Conservation (phyloP, 2,888 invertebrate species). For the Drosophila nigricruria region DNA sequence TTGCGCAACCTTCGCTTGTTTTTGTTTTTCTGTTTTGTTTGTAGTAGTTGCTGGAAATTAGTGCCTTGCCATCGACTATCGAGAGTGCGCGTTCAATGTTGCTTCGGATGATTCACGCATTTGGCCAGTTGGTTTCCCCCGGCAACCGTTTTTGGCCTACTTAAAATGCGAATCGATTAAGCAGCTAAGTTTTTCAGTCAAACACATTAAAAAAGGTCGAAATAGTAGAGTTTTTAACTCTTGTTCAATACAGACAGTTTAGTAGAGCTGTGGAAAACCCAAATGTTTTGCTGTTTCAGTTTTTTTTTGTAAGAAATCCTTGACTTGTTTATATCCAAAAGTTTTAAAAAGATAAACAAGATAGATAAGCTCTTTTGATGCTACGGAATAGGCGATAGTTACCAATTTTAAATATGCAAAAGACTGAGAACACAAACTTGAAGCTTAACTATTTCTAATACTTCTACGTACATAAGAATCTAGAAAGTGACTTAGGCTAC, state of each 20-base stretch:
- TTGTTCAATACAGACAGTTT: conserved; percentile 30
- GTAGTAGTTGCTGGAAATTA: conserved; percentile 24
- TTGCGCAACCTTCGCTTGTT: conserved; percentile 69
- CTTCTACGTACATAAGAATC: too few relatives aligned
- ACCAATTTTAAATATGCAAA: background rate
- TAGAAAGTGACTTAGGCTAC: too few relatives aligned
- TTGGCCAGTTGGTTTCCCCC: conserved; percentile 62
- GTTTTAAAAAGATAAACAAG: background rate
- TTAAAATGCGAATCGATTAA: conserved; percentile 58
- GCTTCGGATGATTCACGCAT: conserved; percentile 56
- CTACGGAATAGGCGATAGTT: background rate
- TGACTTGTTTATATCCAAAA: conserved; percentile 19
- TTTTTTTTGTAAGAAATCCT: conserved; percentile 54
- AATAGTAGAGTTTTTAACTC: conserved; percentile 19
- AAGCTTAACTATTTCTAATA: background rate
- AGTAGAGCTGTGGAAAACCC: conserved; percentile 50
- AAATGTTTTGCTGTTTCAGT: conserved; percentile 12
- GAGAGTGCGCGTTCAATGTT: conserved; percentile 49
- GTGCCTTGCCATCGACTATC: conserved; percentile 32
- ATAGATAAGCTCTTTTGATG: background rate
- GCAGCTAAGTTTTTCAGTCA: conserved; percentile 22
- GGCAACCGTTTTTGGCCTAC: conserved; percentile 62
- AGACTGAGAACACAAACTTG: too few relatives aligned
- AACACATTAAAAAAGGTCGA: conserved; percentile 21
- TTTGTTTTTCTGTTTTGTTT: conserved; percentile 29